Conservation (phyloP, 2,888 invertebrate genomes). For the Macrophya alboannulata region DNA sequence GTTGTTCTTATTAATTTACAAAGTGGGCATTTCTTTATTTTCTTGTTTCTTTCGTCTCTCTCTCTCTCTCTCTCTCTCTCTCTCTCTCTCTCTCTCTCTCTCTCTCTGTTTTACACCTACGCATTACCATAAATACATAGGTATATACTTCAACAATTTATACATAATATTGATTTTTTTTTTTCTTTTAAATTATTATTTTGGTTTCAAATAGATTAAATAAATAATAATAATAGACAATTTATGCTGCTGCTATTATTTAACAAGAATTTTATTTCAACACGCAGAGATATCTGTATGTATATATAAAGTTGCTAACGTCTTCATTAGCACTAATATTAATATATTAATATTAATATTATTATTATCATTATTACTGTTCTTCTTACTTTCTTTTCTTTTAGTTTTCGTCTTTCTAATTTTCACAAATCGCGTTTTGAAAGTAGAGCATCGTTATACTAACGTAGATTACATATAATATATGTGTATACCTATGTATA, state of each 20-base stretch:
- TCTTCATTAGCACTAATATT: slow-evolving; percentile 42
- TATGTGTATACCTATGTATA: no score
- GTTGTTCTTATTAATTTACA: background rate
- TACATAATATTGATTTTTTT: background rate
- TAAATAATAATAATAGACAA: background rate
- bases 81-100: background rate
- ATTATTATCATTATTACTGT: slow-evolving; percentile 26
- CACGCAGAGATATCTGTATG: background rate
- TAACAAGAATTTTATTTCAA: background rate
- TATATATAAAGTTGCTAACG: slow-evolving; percentile 20
- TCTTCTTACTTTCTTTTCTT: background rate
- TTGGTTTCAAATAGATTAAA: background rate
- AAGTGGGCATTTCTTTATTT: background rate
- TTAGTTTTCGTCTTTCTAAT: background rate
- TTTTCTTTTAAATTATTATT: background rate
- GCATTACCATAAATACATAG: no score
- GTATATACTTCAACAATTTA: no score
- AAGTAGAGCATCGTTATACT: background rate
- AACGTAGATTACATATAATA: no score
- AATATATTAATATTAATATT: slow-evolving; percentile 21
- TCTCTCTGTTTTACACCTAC: no score
- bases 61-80: no score
- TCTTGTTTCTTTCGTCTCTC: background rate
- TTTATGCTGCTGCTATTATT: background rate
- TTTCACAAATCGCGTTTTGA: background rate